These are phyloP conservation scores for Chrosomus eos DNA, from an alignment of 2,797 vertebrate species.

Conservation along the genomic window DNA sequence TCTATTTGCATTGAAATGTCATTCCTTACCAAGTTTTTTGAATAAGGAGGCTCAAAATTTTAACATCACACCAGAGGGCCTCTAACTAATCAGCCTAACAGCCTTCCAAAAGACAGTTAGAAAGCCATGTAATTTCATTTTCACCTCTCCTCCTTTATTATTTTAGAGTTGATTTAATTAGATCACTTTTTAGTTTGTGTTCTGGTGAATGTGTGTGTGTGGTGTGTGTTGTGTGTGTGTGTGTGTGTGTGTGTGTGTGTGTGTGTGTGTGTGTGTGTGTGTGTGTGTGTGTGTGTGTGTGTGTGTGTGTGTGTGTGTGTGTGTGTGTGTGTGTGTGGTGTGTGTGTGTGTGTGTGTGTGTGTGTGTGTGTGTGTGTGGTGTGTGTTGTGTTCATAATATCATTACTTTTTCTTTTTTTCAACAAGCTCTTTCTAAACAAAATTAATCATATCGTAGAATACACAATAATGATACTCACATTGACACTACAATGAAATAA, in stretches of 20 bases:
- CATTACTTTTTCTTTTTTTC: not conserved
- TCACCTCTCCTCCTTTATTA: not conserved
- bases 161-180: slow-evolving; percentile 5
- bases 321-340: not conserved
- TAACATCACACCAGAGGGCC: slow-evolving; percentile 5
- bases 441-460: slow-evolving; percentile 4
- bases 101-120: slow-evolving; percentile 5
- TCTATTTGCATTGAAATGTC: slow-evolving; percentile 1
- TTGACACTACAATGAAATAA: slow-evolving; percentile 2
- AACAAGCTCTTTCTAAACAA: not conserved
- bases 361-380: not conserved
- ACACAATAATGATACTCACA: not conserved
- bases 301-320: not conserved
- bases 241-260: too few relatives aligned
- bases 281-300: not conserved
- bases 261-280: not conserved
- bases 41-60: slow-evolving; percentile 6
- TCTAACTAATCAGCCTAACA: not conserved
- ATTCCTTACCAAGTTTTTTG: not conserved
- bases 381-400: too few relatives aligned
- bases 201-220: not conserved
- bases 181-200: not conserved
- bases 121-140: slow-evolving; percentile 18
- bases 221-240: not conserved
- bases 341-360: not conserved